Evolutionary conservation across 2,888 invertebrate genomes (phyloP).

Genomic region (Coenonympha arcania): DNA sequence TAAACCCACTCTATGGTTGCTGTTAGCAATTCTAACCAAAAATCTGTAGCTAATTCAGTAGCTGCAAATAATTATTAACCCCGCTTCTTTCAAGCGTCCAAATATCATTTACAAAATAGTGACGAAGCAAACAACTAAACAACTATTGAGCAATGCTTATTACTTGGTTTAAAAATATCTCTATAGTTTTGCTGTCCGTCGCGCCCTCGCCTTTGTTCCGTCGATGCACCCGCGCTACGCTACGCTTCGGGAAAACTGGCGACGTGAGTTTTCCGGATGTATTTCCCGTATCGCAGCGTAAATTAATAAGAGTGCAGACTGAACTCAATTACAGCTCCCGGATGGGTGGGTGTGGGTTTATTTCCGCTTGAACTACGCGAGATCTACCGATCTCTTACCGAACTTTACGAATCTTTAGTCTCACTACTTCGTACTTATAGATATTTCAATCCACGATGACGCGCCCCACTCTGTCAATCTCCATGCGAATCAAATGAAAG

Average conservation of each 20-base stretch:
- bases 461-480: too few species aligned
- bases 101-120: too few species aligned
- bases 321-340: constrained; percentile 38
- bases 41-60: background rate
- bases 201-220: background rate
- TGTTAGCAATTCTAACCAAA: too few species aligned
- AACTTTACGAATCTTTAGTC: background rate
- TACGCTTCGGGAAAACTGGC: constrained; percentile 14
- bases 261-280: constrained; percentile 26
- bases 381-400: constrained; percentile 34
- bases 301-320: constrained; percentile 43
- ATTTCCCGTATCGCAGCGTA: constrained; percentile 24
- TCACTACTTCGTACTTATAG: background rate
- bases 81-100: too few species aligned
- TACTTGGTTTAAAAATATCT: too few species aligned
- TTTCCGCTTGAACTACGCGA: constrained; percentile 41
- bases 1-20: background rate
- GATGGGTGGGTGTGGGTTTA: constrained; percentile 39
- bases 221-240: background rate
- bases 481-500: too few species aligned
- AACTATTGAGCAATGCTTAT: too few species aligned
- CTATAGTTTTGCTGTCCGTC: too few species aligned
- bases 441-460: too few species aligned
- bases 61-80: too few species aligned
- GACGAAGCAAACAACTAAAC: too few species aligned